Evolutionary conservation across 2,113 vertebrate genomes (phyloP), one percentile per base, ranked within the genome.

Genomic region (Notarius lentiginosus): DNA sequence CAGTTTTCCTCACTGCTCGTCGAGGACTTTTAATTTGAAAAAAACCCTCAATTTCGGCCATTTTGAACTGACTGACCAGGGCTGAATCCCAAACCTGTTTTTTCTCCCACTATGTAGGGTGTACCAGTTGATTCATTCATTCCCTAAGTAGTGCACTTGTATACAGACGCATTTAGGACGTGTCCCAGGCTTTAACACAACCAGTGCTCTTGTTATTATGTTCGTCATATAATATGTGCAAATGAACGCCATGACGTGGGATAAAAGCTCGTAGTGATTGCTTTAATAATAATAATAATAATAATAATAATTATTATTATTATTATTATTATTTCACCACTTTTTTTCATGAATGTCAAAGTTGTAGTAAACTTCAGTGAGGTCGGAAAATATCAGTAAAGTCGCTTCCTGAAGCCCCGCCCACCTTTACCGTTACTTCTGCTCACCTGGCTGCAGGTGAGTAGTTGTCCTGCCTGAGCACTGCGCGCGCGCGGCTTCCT

Each of bases 11-110:
- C 10, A 12, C 10, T 1, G 2, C 10, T 6, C 4, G 17, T 72
- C 12, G 10, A 72, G 18, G 41, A n/a, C 89, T 84, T 88, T 90
- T 90, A 90, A 84, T 90, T 41, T 90, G 87, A 76, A 90, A 85
- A 30, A 73, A 88, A 82, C 22, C 17, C 6, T 18, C 55, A 30
- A 5, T 41, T 34, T 66, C 87, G 34, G 72, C 84, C 87, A 90
- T 90, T 83, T 86, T 88, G 73, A 70, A 47, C 12, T 15, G 66
- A 17, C n/a, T n/a, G n/a, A n/a, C n/a, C n/a, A n/a, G n/a, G n/a
- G n/a, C 18, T 15, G 24, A 10, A 72, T 84, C 65, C 9, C 53
- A 84, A 84, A 72, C 82, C 9, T 8, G 0, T n/a, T 0, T 0
- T 4, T 0, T n/a, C 55, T 5, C 8, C 1, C 65, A 11, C 53